phyloP scores from a whole-genome alignment of 2,888 invertebrate genomes.

The Caenorhabditis sp. region DNA sequence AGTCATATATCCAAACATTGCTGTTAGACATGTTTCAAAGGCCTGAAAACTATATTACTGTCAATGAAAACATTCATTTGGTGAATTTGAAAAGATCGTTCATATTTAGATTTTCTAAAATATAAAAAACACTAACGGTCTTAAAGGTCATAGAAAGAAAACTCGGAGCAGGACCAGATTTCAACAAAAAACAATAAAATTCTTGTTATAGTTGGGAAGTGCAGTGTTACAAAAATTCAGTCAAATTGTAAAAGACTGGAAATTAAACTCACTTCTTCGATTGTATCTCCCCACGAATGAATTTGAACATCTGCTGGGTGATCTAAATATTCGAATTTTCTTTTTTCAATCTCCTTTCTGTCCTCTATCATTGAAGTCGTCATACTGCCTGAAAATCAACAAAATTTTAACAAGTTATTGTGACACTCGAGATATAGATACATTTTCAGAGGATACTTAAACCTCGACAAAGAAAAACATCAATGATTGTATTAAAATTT shows the following conservation, averaged over 20 bases:
- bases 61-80: background rate
- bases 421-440: no score
- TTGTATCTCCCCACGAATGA: slow-evolving; percentile 88
- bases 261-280: slow-evolving; percentile 72
- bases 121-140: no score
- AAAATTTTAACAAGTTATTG: no score
- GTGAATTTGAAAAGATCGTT: background rate
- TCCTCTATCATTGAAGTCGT: slow-evolving; percentile 39
- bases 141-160: no score
- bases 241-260: background rate
- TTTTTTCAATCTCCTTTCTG: slow-evolving; percentile 24
- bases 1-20: slow-evolving; percentile 97
- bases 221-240: slow-evolving; percentile 53
- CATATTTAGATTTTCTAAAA: no score
- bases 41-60: slow-evolving; percentile 35
- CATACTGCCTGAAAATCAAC: background rate
- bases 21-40: slow-evolving; percentile 78
- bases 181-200: no score
- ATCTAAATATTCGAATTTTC: slow-evolving; percentile 77
- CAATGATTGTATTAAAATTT: background rate
- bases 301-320: slow-evolving; percentile 99
- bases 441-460: background rate
- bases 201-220: no score
- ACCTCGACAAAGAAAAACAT: background rate
- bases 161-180: no score